Evolutionary conservation across 2,797 vertebrate genomes (phyloP).

Genomic region (Rhinichthys osculus): DNA sequence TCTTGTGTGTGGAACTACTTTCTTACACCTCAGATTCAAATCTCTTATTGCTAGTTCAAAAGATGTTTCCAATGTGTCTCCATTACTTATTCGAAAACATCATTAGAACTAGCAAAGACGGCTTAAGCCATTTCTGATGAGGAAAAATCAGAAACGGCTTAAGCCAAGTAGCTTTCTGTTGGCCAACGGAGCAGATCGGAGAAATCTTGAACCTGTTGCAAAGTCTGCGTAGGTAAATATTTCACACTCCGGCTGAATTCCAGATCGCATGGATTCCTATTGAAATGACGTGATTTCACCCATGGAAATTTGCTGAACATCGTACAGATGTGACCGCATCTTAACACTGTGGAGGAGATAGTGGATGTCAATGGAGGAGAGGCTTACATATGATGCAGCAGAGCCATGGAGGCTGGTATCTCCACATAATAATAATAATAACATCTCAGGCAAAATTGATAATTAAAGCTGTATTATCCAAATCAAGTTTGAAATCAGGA

Average conservation of each 20-base stretch:
- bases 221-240: background rate
- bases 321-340: background rate
- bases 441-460: background rate
- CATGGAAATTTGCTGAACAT: background rate
- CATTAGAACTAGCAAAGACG: background rate
- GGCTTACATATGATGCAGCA: background rate
- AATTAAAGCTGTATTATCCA: background rate
- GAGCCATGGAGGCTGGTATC: background rate
- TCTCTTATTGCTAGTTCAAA: background rate
- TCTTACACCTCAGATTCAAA: background rate
- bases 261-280: background rate
- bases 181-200: background rate
- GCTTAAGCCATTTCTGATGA: background rate
- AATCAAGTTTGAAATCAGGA: background rate
- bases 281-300: background rate
- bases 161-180: background rate
- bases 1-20: background rate
- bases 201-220: background rate
- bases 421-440: background rate
- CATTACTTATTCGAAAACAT: background rate
- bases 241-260: background rate
- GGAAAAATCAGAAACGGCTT: background rate
- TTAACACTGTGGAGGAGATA: background rate
- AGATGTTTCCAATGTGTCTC: background rate
- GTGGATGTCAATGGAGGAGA: background rate